These are phyloP conservation scores for Drosophila cognata DNA, from an alignment of 2,888 invertebrate genomes.

Conservation along the genomic window DNA sequence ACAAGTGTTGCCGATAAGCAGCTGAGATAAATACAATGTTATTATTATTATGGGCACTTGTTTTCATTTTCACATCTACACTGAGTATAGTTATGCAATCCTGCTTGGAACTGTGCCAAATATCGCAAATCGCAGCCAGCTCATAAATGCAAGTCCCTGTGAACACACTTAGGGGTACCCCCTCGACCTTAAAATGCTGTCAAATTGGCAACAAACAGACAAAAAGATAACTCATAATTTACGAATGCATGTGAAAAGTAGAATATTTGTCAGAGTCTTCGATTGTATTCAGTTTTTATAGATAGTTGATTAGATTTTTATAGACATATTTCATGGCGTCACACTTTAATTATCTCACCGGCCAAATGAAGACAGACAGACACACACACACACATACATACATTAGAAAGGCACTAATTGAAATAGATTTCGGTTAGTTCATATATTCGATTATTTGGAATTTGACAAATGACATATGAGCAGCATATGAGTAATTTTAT, in stretches of 20 bases:
- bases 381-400: not conserved
- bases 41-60: not conserved
- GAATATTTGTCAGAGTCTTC: conserved; percentile 1
- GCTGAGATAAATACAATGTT: conserved; percentile 38
- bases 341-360: conserved; percentile 58
- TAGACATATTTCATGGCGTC: conserved; percentile 72
- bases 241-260: conserved; percentile 29
- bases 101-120: conserved; percentile 35
- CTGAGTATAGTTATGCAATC: conserved; percentile 27
- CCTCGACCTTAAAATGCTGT: conserved; percentile 34
- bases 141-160: conserved; percentile 27
- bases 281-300: conserved; percentile 41
- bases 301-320: conserved; percentile 79
- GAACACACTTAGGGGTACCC: conserved; percentile 6
- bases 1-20: conserved; percentile 57
- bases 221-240: conserved; percentile 56
- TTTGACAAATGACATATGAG: not conserved
- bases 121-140: conserved; percentile 57
- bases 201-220: conserved; percentile 57
- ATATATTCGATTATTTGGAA: conserved; percentile 64
- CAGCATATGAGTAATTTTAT: conserved; percentile 18
- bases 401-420: conserved; percentile 13
- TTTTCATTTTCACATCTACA: not conserved
- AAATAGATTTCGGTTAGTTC: conserved; percentile 68
- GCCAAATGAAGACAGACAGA: conserved; percentile 37